Base-by-base conservation (phyloP, 2,888 invertebrate genomes). In the Caenorhabditis wallacei region DNA sequence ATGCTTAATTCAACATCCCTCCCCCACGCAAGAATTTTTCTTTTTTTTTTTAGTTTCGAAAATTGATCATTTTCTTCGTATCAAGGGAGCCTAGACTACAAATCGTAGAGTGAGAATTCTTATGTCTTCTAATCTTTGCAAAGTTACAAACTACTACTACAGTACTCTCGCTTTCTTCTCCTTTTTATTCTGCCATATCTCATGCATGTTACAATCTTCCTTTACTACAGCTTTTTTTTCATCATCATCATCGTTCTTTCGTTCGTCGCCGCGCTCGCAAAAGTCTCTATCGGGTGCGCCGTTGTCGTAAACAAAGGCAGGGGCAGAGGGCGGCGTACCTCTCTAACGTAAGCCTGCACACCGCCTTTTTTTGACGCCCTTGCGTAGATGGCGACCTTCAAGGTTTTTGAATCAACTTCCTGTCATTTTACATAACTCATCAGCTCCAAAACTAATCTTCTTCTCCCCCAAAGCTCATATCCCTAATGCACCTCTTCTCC, bases 281-380 rank as follows among this genome's bases (percentile, higher is more conserved):
- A 63, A 63, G 63, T 63, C 63, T 63, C 63, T 40, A 20, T 35
- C 70, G 46, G 40, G n/a, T 46, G 7, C 57, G 57, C 22, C 57
- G 70, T 30, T 43, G 46, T 51, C 59, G 71, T 71, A 71, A 71
- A 71, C 71, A 71, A 71, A 71, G 61, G 43, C 64, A 48, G 30
- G 11, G 10, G 35, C 3, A 8, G 48, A 48, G 57, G 53, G 59
- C 57, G 48, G 57, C 57, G 43, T 22, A 64, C 66, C 66, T 66
- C 66, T 51, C 59, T 26, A 57, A 57, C 57, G 69, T 69, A 69
- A 69, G 69, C 35, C 70, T 70, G 69, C 70, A 70, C 70, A 70
- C 56, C 69, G 35, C 37, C 43, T 46, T 26, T 30, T 24, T 13
- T n/a, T 46, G 63, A 35, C 64, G 51, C 2, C 48, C 30, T 16